A percentile compares a stretch with the other conserved stretches of the same genome.
phyloP scores from a whole-genome alignment of 2,797 vertebrate species.

The Arnoldichthys spilopterus region DNA sequence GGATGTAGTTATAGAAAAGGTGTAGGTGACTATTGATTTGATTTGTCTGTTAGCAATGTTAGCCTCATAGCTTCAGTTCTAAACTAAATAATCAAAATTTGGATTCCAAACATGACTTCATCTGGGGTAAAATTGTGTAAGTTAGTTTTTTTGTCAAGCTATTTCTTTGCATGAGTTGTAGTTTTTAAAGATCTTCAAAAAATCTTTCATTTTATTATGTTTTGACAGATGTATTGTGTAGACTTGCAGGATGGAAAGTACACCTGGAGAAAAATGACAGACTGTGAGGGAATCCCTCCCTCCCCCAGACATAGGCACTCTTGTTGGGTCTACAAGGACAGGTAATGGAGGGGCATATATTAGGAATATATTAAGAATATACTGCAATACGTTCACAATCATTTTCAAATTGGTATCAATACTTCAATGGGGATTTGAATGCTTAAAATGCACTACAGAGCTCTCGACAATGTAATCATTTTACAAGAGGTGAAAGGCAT shows the following conservation, averaged over 20 bases:
- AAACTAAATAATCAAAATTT: no score
- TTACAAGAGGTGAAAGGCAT: neutral
- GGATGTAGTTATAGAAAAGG: no score
- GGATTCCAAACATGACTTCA: no score
- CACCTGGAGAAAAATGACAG: slow-evolving; percentile 83
- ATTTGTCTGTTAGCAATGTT: no score
- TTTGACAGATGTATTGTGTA: slow-evolving; percentile 86
- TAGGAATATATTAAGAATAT: neutral
- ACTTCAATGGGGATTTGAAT: no score
- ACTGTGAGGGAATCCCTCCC: slow-evolving; percentile 83
- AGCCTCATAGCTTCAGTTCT: no score
- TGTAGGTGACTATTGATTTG: no score
- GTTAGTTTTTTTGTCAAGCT: no score
- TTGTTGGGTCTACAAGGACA: slow-evolving; percentile 89
- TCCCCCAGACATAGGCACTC: slow-evolving; percentile 92
- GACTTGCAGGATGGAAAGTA: slow-evolving; percentile 80
- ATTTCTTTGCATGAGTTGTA: neutral
- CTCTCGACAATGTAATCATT: neutral
- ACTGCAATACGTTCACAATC: neutral
- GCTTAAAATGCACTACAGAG: neutral
- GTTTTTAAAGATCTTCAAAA: neutral
- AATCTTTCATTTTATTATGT: slow-evolving; percentile 54
- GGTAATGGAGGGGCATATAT: slow-evolving; percentile 60
- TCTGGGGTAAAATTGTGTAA: no score
- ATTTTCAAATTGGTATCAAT: neutral